Evolutionary conservation across 2,797 vertebrate species (phyloP), one percentile per base, ranked within the genome.

Genomic region (Phrynocephalus guinanensis): DNA sequence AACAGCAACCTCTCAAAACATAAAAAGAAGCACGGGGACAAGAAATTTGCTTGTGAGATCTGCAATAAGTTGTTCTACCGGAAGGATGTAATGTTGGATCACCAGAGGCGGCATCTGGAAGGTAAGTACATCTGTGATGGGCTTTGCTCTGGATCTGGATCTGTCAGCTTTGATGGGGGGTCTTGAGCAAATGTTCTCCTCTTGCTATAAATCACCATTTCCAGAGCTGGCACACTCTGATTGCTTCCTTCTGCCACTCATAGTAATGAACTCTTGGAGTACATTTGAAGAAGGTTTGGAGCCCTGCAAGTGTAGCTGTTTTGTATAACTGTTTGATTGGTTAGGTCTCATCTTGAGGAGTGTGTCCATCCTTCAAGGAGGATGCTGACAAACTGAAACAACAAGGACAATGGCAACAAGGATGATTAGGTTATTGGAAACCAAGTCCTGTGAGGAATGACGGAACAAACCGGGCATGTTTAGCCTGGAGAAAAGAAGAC

Each of bases 1-100:
- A 99, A 99, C 96, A 99, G 99, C 90, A 99, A 99, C 96, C 98
- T 99, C 26, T 99, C 99, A 92, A 99, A 99, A 97, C 99, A 99
- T 96, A 99, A 99, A 96, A 99, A 99, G 91, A 99, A 99, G 90
- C 99, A 99, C 0, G 99, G 99, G 0, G 99, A 99, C 96, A 99
- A 99, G 96, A 98, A 99, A 82, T 99, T 98, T 78, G 97, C 99
- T 0, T 99, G 99, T 28, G 98, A 99, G 85, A 97, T 99, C 95
- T 99, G 99, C 96, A 99, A 96, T 96, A 99, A 99, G 93, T 98
- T 99, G 97, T 99, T 99, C 94, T 99, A 99, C 95, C 97, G 99
- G 90, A 98, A 98, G 92, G 99, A 99, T 3, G 98, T 99, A 88
- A 99, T 99, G 98, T 97, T 99, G 94, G 99, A 99, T 95, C 99